A percentile compares a stretch with the other conserved stretches of the same genome.
These are phyloP conservation scores for Ptychoptera contaminata DNA, from an alignment of 2,888 invertebrate genomes.

Conservation along the genomic window DNA sequence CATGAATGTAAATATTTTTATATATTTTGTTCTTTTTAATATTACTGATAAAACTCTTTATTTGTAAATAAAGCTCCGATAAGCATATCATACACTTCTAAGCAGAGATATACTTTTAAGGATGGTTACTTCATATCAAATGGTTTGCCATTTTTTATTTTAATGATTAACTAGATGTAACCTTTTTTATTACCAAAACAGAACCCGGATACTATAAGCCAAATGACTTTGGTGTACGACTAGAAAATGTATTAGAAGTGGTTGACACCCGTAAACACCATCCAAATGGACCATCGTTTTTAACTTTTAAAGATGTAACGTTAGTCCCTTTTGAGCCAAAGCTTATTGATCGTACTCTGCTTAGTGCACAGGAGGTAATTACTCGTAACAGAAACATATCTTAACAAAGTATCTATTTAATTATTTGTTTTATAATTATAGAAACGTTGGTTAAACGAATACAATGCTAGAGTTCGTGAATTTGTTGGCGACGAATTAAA, in stretches of 20 bases:
- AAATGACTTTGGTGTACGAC: constrained; percentile 67
- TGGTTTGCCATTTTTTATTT: too few relatives aligned
- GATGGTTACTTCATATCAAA: constrained; percentile 66
- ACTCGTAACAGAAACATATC: not conserved
- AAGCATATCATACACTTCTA: constrained; percentile 47
- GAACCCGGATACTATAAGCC: constrained; percentile 84
- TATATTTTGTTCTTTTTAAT: not conserved
- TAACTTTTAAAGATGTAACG: constrained; percentile 67
- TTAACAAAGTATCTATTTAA: constrained; percentile 1
- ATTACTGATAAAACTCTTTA: not conserved
- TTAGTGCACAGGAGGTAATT: constrained; percentile 64
- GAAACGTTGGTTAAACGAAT: constrained; percentile 65
- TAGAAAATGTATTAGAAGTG: constrained; percentile 75
- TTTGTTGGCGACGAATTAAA: constrained; percentile 61
- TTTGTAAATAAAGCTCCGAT: constrained; percentile 50
- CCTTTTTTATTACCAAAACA: constrained; percentile 21
- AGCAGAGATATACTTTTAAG: constrained; percentile 41
- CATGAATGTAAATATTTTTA: constrained; percentile 52
- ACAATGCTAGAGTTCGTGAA: constrained; percentile 56
- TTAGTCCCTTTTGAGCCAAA: constrained; percentile 78
- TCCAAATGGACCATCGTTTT: constrained; percentile 36
- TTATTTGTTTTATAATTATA: constrained; percentile 22
- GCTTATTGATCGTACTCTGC: constrained; percentile 56
- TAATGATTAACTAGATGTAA: too few relatives aligned
- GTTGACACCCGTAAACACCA: constrained; percentile 33